A percentile compares a stretch with the other conserved stretches of the same genome.
Conservation (phyloP, 2,888 invertebrate species). For the Lasioglossum oenotherae region DNA sequence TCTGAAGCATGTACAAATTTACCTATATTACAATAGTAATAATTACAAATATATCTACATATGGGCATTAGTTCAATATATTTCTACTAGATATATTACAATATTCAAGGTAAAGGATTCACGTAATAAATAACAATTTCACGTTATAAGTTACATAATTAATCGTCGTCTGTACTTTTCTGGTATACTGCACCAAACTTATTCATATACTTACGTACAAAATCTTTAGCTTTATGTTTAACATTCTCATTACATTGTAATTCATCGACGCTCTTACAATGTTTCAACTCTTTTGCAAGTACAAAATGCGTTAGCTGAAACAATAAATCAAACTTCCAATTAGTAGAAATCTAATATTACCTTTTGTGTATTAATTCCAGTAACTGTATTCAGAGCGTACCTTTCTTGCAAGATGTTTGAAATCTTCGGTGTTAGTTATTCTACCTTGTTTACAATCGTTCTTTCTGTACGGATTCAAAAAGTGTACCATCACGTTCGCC, state of each 20-base stretch:
- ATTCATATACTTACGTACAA: constrained; percentile 97
- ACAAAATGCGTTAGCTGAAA: constrained; percentile 97
- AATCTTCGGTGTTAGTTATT: constrained; percentile 95
- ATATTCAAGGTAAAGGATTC: constrained; percentile 55
- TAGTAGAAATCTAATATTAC: background rate
- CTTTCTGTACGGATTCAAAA: constrained; percentile 94
- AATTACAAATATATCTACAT: constrained; percentile 73
- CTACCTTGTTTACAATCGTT: constrained; percentile 93
- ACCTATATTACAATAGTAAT: constrained; percentile 71
- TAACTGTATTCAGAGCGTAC: constrained; percentile 84
- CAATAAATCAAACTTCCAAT: constrained; percentile 23
- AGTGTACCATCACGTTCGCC: constrained; percentile 93
- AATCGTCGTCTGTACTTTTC: constrained; percentile 88
- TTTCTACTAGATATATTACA: constrained; percentile 60
- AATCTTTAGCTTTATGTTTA: constrained; percentile 97
- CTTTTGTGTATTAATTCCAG: background rate
- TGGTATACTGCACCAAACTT: constrained; percentile 94
- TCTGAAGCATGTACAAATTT: constrained; percentile 72
- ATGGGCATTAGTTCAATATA: constrained; percentile 65
- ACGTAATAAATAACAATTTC: constrained; percentile 72
- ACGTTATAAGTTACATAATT: constrained; percentile 68
- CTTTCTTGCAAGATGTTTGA: constrained; percentile 97
- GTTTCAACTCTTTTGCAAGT: constrained; percentile 97
- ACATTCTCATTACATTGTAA: constrained; percentile 95
- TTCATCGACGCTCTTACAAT: constrained; percentile 94